Percentiles rank a stretch among this genome's conserved stretches.
phyloP scores from a whole-genome alignment of 2,113 vertebrate species.

The Mystacornis crossleyi region DNA sequence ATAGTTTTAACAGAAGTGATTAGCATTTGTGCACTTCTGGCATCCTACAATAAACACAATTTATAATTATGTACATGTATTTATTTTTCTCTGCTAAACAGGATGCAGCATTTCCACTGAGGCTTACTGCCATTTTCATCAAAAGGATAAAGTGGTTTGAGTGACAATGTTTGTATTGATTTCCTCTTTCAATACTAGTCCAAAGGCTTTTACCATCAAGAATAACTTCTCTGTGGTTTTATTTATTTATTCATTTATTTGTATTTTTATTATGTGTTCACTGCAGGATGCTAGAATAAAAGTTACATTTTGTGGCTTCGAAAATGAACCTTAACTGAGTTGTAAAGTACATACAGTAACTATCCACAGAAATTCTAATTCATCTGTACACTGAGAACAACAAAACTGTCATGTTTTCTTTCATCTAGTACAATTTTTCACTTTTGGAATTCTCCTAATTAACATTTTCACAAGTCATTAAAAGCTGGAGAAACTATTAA shows the following conservation, averaged over 20 bases:
- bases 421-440: background rate
- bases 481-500: background rate
- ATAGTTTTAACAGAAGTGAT: background rate
- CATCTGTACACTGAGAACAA: background rate
- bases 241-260: background rate
- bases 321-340: background rate
- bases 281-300: background rate
- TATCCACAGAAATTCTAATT: background rate
- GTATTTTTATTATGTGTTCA: background rate
- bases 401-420: background rate
- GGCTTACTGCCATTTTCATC: background rate
- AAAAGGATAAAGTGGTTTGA: background rate
- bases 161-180: background rate
- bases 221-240: background rate
- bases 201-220: background rate
- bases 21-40: background rate
- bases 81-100: constrained; percentile 22
- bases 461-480: background rate
- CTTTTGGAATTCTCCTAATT: background rate
- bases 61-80: background rate
- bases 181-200: background rate
- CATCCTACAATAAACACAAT: background rate
- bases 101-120: background rate
- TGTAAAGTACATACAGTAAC: background rate
- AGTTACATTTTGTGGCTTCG: background rate